A percentile compares a stretch with the other conserved stretches of the same genome.
Conservation (phyloP, 2,888 invertebrate genomes). For the Agrochola lychnidis region DNA sequence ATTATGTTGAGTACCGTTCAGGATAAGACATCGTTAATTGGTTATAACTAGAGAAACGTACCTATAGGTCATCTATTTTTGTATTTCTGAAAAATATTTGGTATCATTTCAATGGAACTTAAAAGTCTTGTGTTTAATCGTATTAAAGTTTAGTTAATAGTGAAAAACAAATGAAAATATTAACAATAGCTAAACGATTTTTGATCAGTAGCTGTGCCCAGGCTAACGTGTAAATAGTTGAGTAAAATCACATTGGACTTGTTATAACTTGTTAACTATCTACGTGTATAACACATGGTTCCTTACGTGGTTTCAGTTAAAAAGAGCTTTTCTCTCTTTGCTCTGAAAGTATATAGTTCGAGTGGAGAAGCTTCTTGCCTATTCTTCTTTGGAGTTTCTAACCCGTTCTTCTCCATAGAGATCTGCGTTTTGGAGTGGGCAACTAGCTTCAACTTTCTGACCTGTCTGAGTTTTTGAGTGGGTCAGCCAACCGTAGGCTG, state of each 20-base stretch:
- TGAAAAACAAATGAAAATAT: not conserved
- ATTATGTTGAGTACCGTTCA: constrained; percentile 30
- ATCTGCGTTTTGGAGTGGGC: not conserved
- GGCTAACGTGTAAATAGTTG: not conserved
- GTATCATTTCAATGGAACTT: not conserved
- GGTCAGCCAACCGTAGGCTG: too few relatives aligned
- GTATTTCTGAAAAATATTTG: not conserved
- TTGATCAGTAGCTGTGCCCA: not conserved
- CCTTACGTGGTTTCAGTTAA: too few relatives aligned
- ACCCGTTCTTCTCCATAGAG: too few relatives aligned
- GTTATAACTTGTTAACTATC: not conserved
- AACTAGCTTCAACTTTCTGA: not conserved
- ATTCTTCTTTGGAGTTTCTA: too few relatives aligned
- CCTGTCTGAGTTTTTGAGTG: not conserved
- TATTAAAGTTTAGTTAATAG: not conserved
- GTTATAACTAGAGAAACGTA: not conserved
- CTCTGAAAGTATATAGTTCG: not conserved
- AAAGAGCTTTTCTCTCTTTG: not conserved
- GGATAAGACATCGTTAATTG: constrained; percentile 7
- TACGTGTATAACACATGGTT: too few relatives aligned
- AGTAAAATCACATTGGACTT: not conserved
- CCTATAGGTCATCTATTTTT: not conserved
- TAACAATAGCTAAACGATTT: not conserved
- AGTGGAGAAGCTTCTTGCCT: not conserved
- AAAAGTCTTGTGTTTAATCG: not conserved